Conservation (phyloP, 2,797 vertebrate species). For the Scomberomorus guttatus region DNA sequence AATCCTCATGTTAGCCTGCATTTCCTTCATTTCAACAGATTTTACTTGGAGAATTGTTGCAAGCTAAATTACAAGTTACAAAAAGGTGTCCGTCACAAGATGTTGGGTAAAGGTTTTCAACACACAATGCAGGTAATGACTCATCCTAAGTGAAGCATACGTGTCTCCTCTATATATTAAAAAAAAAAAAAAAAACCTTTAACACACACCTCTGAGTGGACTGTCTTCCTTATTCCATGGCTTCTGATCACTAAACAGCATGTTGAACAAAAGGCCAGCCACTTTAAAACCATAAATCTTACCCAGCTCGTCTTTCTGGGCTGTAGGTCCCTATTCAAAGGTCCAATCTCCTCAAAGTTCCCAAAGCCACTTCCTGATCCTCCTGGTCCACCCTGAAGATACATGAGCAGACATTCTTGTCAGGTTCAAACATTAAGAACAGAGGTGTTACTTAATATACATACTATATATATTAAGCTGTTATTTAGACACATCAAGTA, state of each 20-base stretch:
- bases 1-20: neutral
- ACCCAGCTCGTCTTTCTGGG: constrained; percentile 94
- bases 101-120: neutral
- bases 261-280: neutral
- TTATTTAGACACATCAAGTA: too few relatives aligned
- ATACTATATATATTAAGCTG: too few relatives aligned
- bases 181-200: too few relatives aligned
- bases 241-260: neutral
- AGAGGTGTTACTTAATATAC: neutral
- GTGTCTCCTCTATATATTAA: too few relatives aligned
- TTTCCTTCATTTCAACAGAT: neutral
- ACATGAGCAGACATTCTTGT: neutral
- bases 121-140: neutral
- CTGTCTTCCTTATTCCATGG: too few relatives aligned
- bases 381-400: constrained; percentile 93
- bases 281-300: constrained; percentile 26
- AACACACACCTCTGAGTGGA: too few relatives aligned
- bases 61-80: too few relatives aligned
- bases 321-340: constrained; percentile 86
- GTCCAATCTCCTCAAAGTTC: constrained; percentile 97
- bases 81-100: neutral
- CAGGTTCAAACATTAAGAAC: neutral
- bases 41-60: neutral
- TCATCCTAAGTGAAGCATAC: too few relatives aligned
- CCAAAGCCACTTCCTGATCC: constrained; percentile 95